Conservation (phyloP, 2,797 vertebrate genomes). For the Paedocypris micromegethes region DNA sequence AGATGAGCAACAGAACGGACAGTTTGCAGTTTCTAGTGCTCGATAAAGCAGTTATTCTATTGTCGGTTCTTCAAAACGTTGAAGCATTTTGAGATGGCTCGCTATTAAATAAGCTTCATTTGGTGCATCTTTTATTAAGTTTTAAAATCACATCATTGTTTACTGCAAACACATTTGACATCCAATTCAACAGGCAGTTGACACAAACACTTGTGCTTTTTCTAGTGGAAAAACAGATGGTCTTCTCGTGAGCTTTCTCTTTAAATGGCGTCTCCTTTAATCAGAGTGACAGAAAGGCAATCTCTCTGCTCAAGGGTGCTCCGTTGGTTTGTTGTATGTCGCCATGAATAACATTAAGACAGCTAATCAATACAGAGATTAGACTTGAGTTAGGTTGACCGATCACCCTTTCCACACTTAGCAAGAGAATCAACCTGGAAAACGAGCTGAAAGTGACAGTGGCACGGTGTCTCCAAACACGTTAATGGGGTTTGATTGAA, state of each 20-base stretch:
- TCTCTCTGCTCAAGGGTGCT: slow-evolving; percentile 23
- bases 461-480: background rate
- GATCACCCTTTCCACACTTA: slow-evolving; percentile 1
- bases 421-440: too few relatives aligned
- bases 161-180: background rate
- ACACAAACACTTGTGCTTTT: background rate
- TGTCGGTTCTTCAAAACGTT: too few relatives aligned
- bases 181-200: background rate
- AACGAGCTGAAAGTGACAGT: too few relatives aligned
- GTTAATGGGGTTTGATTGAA: slow-evolving; percentile 25
- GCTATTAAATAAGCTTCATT: too few relatives aligned
- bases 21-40: too few relatives aligned
- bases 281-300: slow-evolving; percentile 40
- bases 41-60: too few relatives aligned
- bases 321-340: slow-evolving; percentile 43
- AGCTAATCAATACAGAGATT: slow-evolving; percentile 38
- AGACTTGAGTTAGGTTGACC: slow-evolving; percentile 40
- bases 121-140: background rate
- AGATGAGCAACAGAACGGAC: too few relatives aligned
- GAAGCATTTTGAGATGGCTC: too few relatives aligned
- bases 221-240: slow-evolving; percentile 4
- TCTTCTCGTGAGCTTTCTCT: background rate
- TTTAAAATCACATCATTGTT: background rate
- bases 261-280: slow-evolving; percentile 35
- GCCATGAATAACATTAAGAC: slow-evolving; percentile 46